Evolutionary conservation across 2,888 invertebrate species (phyloP).

Genomic region (Drosophila macrospina): DNA sequence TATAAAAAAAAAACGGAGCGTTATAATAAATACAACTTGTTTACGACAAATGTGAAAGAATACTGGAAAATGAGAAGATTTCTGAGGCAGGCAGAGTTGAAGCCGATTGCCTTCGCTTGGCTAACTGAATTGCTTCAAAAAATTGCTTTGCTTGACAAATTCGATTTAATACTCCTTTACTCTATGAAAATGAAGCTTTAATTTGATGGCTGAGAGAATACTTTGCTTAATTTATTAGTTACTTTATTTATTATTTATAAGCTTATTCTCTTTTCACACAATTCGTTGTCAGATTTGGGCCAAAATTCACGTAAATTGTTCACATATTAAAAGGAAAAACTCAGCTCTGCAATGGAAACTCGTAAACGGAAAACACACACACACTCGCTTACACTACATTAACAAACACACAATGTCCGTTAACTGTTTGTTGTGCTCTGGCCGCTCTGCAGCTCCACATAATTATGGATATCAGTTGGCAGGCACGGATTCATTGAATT

Average conservation of each 20-base stretch:
- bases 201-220: too few species aligned
- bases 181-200: too few species aligned
- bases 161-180: too few species aligned
- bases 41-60: not conserved
- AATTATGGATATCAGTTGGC: slow-evolving; percentile 21
- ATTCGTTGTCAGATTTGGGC: too few species aligned
- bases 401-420: slow-evolving; percentile 1
- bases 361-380: not conserved
- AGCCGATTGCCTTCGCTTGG: not conserved
- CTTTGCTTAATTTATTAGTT: too few species aligned
- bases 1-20: not conserved
- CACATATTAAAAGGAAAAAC: not conserved
- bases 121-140: not conserved
- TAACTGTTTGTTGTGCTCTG: slow-evolving; percentile 2
- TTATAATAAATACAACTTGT: slow-evolving; percentile 1
- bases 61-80: not conserved
- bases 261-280: too few species aligned
- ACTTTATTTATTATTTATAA: not conserved
- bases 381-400: not conserved
- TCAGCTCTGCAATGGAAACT: not conserved
- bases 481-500: slow-evolving; percentile 17
- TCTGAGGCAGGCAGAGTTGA: not conserved
- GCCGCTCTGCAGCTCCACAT: slow-evolving; percentile 7
- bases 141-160: not conserved
- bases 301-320: not conserved